Evolutionary conservation across 2,888 invertebrate species (phyloP).

Genomic region (Machimus rusticus): DNA sequence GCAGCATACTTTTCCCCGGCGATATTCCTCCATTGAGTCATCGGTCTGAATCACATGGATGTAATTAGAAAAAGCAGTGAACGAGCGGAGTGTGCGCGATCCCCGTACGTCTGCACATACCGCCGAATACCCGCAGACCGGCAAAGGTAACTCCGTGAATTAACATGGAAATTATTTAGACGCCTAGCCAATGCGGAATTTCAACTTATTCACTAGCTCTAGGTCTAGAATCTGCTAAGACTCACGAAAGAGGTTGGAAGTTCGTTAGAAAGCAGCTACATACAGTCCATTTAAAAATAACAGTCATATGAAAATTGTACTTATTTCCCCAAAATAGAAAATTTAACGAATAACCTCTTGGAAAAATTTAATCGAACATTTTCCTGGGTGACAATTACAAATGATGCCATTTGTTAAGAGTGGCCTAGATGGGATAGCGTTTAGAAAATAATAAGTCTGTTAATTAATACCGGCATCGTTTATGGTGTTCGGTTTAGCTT

Average conservation of each 20-base stretch:
- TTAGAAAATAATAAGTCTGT: too few species aligned
- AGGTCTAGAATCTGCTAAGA: neutral
- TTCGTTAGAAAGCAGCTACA: neutral
- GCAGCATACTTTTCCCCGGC: neutral
- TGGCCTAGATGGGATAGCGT: too few species aligned
- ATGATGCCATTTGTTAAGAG: too few species aligned
- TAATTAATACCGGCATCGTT: too few species aligned
- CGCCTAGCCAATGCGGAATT: neutral
- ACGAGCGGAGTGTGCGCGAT: neutral
- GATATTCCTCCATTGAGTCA: slow-evolving; percentile 30
- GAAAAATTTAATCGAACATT: too few species aligned
- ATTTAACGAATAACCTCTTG: too few species aligned
- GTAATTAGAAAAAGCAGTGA: slow-evolving; percentile 34
- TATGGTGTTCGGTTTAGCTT: too few species aligned
- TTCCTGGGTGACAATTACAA: too few species aligned
- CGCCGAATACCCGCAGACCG: neutral
- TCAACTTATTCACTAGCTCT: neutral
- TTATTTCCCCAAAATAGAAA: neutral
- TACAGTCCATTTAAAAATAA: neutral
- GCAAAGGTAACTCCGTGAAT: neutral
- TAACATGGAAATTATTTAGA: neutral
- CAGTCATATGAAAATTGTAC: neutral
- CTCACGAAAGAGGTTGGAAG: neutral
- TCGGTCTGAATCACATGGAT: slow-evolving; percentile 41
- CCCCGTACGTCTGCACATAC: neutral